Evolutionary conservation across 2,888 invertebrate species (phyloP), one percentile per base, ranked within the genome.

Genomic region (Galerucella pusilla): DNA sequence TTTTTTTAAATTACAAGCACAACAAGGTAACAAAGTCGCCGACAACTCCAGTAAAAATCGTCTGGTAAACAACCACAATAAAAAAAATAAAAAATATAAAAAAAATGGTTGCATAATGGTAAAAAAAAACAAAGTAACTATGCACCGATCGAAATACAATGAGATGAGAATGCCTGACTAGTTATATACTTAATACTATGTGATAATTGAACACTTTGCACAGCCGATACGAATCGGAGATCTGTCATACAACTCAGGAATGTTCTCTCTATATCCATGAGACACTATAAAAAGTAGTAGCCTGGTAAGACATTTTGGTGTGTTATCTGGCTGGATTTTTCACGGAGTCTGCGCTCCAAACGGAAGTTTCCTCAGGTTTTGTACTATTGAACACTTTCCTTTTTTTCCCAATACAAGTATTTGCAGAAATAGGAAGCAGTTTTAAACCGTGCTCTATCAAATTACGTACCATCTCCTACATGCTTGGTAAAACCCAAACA

Each of bases 161-260:
- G 72, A 60, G 49, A 72, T 72, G 72, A 67, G 52, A 66, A 71
- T 71, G 65, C 63, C 52, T 67, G 64, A 72, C 82, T 82, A 83
- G 77, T 80, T 25, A 70, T 63, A 63, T 69, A 49, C 70, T 57
- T 72, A 72, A 72, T 72, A 72, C 72, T 72, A 72, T 72, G 72
- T 72, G 72, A 74, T 69, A 69, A 75, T 74, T 87, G 87, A 87
- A 88, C 87, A 87, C 87, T 84, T 85, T 84, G 85, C 88, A 88
- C 88, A 88, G 88, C 88, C 88, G 85, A 86, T 82, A 83, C 79
- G 72, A 78, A 77, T 81, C 83, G 85, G 86, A 86, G 86, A 86
- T 86, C 86, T 84, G 73, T 66, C 52, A 59, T 60, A 57, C 59
- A 66, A 64, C 57, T 35, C 14, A 45, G 42, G 42, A 60, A 66